phyloP scores from a whole-genome alignment of 2,888 invertebrate species.

The Heliconius ismenius region DNA sequence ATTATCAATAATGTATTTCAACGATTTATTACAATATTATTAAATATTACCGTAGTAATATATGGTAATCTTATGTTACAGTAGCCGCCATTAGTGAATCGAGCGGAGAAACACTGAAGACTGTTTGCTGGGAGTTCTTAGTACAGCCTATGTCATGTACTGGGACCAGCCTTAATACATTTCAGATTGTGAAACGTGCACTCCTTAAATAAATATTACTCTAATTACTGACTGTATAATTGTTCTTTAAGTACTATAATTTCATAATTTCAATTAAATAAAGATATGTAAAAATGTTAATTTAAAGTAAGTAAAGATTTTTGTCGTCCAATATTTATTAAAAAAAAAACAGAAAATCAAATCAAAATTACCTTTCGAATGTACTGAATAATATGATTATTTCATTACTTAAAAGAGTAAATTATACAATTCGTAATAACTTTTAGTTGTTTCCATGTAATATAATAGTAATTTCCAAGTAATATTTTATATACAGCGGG shows the following conservation, averaged over 20 bases:
- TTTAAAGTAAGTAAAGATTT: neutral
- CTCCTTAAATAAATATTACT: slow-evolving; percentile 50
- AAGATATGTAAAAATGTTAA: neutral
- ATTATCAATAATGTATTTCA: slow-evolving; percentile 4
- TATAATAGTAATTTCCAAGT: no score
- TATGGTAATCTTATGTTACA: slow-evolving; percentile 49
- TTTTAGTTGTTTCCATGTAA: neutral
- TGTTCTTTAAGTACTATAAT: slow-evolving; percentile 19
- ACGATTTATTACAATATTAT: neutral
- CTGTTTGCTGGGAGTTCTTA: slow-evolving; percentile 55
- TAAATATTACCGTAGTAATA: slow-evolving; percentile 10
- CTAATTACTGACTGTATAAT: slow-evolving; percentile 44
- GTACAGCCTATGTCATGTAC: slow-evolving; percentile 42
- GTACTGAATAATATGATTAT: neutral
- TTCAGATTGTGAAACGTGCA: slow-evolving; percentile 54
- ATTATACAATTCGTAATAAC: neutral
- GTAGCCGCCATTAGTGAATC: slow-evolving; percentile 77
- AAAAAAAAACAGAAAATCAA: neutral
- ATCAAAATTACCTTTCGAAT: neutral
- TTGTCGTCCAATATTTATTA: neutral
- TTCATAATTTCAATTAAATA: neutral
- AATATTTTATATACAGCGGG: slow-evolving; percentile 55
- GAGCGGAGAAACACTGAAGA: slow-evolving; percentile 66
- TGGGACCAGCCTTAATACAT: slow-evolving; percentile 46
- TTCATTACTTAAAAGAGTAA: neutral